A percentile compares a stretch with the other conserved stretches of the same genome.
Evolutionary conservation across 2,888 invertebrate species (phyloP).

Genomic region (Scaptomyza flava): DNA sequence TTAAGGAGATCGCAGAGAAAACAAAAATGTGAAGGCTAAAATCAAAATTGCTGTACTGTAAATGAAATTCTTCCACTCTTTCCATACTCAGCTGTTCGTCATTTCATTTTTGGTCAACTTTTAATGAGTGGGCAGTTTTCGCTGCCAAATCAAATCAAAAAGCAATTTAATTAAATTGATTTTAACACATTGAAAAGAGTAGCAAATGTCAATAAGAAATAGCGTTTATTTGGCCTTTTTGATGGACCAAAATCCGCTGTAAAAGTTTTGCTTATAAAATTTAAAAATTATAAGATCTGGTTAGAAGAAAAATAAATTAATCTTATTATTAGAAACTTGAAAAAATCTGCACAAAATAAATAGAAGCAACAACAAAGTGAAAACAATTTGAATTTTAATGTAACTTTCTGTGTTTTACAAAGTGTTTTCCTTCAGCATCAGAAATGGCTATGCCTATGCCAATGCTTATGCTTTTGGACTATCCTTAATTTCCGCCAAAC

Average conservation of each 20-base stretch:
- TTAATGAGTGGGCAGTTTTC: slow-evolving; percentile 7
- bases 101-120: slow-evolving; percentile 4
- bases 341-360: not conserved
- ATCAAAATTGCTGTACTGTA: too few species aligned
- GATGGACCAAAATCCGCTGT: too few species aligned
- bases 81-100: too few species aligned
- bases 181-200: slow-evolving; percentile 28
- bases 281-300: too few species aligned
- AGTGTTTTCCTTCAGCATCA: slow-evolving; percentile 58
- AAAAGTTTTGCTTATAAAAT: too few species aligned
- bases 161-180: slow-evolving; percentile 46
- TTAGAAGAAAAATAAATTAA: slow-evolving; percentile 21
- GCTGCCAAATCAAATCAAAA: slow-evolving; percentile 42
- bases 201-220: slow-evolving; percentile 7
- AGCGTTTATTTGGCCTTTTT: too few species aligned
- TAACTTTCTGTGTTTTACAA: slow-evolving; percentile 52
- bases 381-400: slow-evolving; percentile 69
- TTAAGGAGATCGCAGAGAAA: too few species aligned
- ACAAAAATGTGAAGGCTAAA: too few species aligned
- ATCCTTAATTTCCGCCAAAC: slow-evolving; percentile 66
- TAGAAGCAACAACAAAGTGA: not conserved
- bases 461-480: slow-evolving; percentile 16
- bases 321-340: not conserved
- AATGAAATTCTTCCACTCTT: too few species aligned
- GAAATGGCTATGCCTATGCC: not conserved